A percentile compares a stretch with the other conserved stretches of the same genome.
These are phyloP conservation scores for Psittacula echo DNA, from an alignment of 2,797 vertebrate species.

Conservation along the genomic window DNA sequence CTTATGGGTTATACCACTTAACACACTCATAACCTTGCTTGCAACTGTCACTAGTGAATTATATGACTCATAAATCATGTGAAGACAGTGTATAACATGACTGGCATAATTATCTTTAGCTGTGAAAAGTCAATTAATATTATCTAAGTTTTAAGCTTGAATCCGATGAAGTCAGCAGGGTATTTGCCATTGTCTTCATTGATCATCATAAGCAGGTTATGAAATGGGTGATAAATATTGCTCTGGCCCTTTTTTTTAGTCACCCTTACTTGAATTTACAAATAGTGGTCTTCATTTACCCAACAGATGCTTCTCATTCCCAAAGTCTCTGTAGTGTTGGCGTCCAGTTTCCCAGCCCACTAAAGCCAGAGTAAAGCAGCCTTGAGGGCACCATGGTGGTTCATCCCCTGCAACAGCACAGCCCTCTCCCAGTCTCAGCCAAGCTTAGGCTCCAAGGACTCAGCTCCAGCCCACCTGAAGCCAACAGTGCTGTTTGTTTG, in stretches of 20 bases:
- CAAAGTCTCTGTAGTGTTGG: neutral
- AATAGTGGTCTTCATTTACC: neutral
- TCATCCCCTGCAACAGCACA: rapidly evolving
- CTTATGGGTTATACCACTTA: neutral
- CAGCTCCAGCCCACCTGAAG: neutral
- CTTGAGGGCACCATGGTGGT: rapidly evolving
- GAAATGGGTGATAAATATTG: neutral
- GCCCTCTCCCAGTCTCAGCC: rapidly evolving
- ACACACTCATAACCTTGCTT: neutral
- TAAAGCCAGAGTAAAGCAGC: neutral
- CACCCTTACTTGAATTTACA: neutral
- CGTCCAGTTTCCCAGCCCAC: neutral
- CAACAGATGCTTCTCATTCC: rapidly evolving
- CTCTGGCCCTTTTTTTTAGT: neutral
- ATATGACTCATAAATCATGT: neutral
- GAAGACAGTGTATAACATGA: neutral
- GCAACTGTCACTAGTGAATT: neutral
- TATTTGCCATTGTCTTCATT: neutral
- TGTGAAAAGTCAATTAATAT: neutral
- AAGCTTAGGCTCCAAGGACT: rapidly evolving
- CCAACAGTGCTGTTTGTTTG: rapidly evolving
- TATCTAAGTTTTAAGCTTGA: neutral
- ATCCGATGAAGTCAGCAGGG: neutral
- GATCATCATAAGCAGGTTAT: neutral
- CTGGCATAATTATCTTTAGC: neutral